phyloP scores from a whole-genome alignment of 2,888 invertebrate species.

The Drosophila acutilabella region DNA sequence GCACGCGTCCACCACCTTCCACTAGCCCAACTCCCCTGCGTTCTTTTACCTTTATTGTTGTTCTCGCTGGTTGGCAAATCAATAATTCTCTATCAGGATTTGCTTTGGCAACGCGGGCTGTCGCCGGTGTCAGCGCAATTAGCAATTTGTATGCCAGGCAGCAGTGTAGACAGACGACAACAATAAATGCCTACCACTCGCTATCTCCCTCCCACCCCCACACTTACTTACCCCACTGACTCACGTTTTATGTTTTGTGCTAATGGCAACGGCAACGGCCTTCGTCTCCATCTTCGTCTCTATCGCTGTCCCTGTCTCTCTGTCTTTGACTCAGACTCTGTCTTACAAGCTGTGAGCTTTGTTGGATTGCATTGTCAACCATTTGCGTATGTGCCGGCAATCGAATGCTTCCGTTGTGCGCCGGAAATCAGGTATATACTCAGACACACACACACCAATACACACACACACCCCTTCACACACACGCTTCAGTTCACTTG shows the following conservation, averaged over 20 bases:
- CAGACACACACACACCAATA: conserved; percentile 8
- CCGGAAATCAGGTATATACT: conserved; percentile 75
- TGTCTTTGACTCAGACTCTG: conserved; percentile 33
- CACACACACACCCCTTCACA: conserved; percentile 5
- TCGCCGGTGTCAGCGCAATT: conserved; percentile 47
- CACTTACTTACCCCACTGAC: conserved; percentile 24
- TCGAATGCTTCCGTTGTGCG: conserved; percentile 70
- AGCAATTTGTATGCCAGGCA: conserved; percentile 71
- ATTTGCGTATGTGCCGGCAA: conserved; percentile 53
- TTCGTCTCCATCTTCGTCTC: conserved; percentile 3
- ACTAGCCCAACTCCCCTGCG: neutral
- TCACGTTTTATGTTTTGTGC: conserved; percentile 38
- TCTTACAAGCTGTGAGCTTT: conserved; percentile 13
- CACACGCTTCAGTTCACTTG: conserved; percentile 20
- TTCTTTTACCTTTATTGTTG: conserved; percentile 5
- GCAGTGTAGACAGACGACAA: conserved; percentile 19
- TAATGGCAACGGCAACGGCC: conserved; percentile 10
- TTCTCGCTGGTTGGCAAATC: conserved; percentile 56
- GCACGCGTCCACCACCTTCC: conserved; percentile 34
- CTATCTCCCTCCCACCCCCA: neutral
- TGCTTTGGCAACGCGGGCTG: conserved; percentile 41
- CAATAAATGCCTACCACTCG: conserved; percentile 12
- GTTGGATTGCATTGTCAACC: conserved; percentile 51
- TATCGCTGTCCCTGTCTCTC: conserved; percentile 2
- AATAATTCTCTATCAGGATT: conserved; percentile 73